Evolutionary conservation across 2,888 invertebrate species (phyloP), one percentile per base, ranked within the genome.

Genomic region (Dysmachus trigonus): DNA sequence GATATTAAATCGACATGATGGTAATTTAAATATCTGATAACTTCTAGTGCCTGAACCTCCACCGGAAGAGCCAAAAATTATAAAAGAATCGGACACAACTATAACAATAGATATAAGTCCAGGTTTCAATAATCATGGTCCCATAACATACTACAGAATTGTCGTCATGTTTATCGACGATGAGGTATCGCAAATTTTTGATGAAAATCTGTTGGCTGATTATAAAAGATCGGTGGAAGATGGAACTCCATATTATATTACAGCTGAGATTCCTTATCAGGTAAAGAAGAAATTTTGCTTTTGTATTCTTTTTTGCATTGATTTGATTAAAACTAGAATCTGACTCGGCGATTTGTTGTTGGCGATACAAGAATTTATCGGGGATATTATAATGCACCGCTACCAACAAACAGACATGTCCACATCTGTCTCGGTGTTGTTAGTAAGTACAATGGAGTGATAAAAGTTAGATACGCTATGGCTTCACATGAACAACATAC

Each of bases 351-450:
- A 84, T 98, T 98, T 91, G 93, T 94, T 0, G 94, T 98, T 73
- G 98, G 98, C 5, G 96, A 98, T 91, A 94, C 94, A 10, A 93
- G 93, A 87, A 94, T 92, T 3, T 96, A 97, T 90, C 96, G 96
- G 87, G 94, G 94, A 0, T 97, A 95, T 90, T 94, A 94, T 88
- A 98, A 98, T 93, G 95, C 94, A 1, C 96, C 96, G 0, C 91
- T 98, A 82, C 93, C 94, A 10, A 91, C 93, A 38, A 93, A 94
- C 13, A 92, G 93, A 88, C 94, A 95, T 88, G 94, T 95, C 88
- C 95, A 95, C 88, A 93, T 97, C 2, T 94, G 95, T 76, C 91
- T 96, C 85, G 96, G 96, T 18, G 93, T 96, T 85, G 94, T 95
- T 2, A 96, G 96, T 92, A 93, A 93, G 41, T 93, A 95, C 87